Percentiles rank a stretch among this genome's conserved stretches.
These are phyloP conservation scores for Mugil cephalus DNA, from an alignment of 2,113 vertebrate species.

Conservation along the genomic window DNA sequence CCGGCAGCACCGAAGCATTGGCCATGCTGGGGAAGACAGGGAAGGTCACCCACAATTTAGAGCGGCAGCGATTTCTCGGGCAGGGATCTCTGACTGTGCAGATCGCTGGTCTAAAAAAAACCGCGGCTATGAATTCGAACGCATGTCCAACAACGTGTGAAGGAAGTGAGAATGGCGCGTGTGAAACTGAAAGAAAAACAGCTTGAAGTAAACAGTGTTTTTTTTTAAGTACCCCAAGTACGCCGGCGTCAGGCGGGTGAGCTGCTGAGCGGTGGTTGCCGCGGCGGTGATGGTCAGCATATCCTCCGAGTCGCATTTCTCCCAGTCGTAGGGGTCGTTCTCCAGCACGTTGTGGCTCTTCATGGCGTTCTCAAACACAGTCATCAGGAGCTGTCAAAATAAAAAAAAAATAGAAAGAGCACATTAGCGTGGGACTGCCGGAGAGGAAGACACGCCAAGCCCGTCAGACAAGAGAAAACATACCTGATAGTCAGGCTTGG, in stretches of 20 bases:
- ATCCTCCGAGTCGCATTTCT: conserved; percentile 92
- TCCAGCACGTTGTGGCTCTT: conserved; percentile 92
- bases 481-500: conserved; percentile 98
- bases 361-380: conserved; percentile 96
- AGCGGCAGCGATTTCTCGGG: conserved; percentile 54
- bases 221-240: conserved; percentile 89
- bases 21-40: conserved; percentile 90
- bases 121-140: conserved; percentile 14
- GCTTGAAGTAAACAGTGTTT: neutral
- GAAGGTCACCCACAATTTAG: conserved; percentile 64
- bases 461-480: neutral
- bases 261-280: conserved; percentile 91
- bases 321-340: conserved; percentile 98
- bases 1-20: conserved; percentile 95
- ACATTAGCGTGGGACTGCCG: conserved; percentile 34
- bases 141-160: conserved; percentile 13
- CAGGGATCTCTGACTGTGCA: conserved; percentile 60
- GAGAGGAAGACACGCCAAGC: conserved; percentile 5
- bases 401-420: conserved; percentile 2
- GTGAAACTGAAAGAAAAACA: neutral
- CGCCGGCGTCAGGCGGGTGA: conserved; percentile 95
- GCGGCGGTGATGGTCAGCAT: conserved; percentile 90
- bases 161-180: neutral
- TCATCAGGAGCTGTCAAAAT: conserved; percentile 90
- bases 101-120: conserved; percentile 46